Evolutionary conservation across 2,797 vertebrate genomes (phyloP), one percentile per base, ranked within the genome.

Genomic region (Sciaenops ocellatus): DNA sequence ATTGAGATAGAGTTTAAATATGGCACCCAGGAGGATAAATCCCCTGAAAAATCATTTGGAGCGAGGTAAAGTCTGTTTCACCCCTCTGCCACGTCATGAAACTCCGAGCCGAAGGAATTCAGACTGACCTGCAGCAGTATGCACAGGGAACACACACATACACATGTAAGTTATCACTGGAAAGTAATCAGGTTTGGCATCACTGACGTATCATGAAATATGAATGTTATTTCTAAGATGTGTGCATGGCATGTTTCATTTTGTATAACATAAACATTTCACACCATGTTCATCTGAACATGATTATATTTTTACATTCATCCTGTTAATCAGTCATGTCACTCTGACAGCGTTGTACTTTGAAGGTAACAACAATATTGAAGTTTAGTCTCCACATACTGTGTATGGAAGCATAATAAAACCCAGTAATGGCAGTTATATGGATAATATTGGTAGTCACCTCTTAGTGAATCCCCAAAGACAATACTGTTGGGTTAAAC

Each of bases 31-130:
- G 44, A 79, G 44, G 61, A 46, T 44, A 72, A 70, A 46, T 56
- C 34, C 38, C 41, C 61, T 51, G 6, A 20, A n/a, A 51, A 16
- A 59, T 80, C 0, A 38, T 77, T 46, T 71, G 62, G 46, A 44
- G 46, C 30, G 60, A 82, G 69, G 78, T 81, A 26, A 68, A 78
- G 12, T 24, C 51, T 1, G 22, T 26, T 12, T 17, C 52, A 12
- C 24, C 20, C 5, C 18, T 51, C 18, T 61, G 52, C 57, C 56
- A 69, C 57, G 1, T 73, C 66, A 80, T 42, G 12, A 69, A 46
- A 44, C 66, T 42, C 54, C 50, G 44, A 67, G 22, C 54, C 67
- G 64, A 47, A 87, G 66, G 71, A 91, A 89, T 76, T 75, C 55
- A 79, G 22, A 42, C 76, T 62, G 73, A 85, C 79, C 76, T 69